Evolutionary conservation across 1,140 invertebrate species (phyloP).

Genomic region (Drosophila punjabiensis): DNA sequence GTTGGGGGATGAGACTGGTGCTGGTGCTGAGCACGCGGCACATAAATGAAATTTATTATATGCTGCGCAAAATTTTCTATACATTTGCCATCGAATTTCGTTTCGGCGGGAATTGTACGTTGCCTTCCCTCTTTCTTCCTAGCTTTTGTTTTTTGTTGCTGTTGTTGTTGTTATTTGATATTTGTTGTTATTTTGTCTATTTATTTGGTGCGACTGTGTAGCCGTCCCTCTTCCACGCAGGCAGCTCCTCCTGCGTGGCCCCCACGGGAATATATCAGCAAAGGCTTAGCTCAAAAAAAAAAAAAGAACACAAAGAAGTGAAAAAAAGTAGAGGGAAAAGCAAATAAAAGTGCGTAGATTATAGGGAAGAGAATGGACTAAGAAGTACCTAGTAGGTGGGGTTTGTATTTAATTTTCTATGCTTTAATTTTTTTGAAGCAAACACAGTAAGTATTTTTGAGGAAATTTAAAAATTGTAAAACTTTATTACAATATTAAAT

Average conservation of each 20-base stretch:
- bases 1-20: background rate
- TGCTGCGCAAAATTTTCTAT: constrained; percentile 58
- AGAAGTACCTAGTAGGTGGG: background rate
- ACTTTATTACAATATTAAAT: too few relatives aligned
- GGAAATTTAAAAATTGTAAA: too few relatives aligned
- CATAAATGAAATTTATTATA: constrained; percentile 70
- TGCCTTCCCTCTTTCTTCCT: background rate
- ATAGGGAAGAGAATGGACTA: too few relatives aligned
- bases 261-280: constrained; percentile 58
- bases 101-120: constrained; percentile 35
- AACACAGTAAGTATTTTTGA: too few relatives aligned
- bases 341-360: constrained; percentile 34
- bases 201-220: constrained; percentile 34
- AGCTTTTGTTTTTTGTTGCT: background rate
- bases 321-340: constrained; percentile 6
- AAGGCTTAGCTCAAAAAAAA: constrained; percentile 45
- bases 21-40: constrained; percentile 52
- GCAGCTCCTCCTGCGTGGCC: constrained; percentile 10
- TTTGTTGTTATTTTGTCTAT: constrained; percentile 59
- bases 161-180: constrained; percentile 16
- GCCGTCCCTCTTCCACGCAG: constrained; percentile 14
- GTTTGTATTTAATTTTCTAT: too few relatives aligned
- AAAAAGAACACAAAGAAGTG: background rate
- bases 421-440: too few relatives aligned
- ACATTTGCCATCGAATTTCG: constrained; percentile 51